Evolutionary conservation across 2,797 vertebrate genomes (phyloP).

Genomic region (Phrynocephalus forsythii): DNA sequence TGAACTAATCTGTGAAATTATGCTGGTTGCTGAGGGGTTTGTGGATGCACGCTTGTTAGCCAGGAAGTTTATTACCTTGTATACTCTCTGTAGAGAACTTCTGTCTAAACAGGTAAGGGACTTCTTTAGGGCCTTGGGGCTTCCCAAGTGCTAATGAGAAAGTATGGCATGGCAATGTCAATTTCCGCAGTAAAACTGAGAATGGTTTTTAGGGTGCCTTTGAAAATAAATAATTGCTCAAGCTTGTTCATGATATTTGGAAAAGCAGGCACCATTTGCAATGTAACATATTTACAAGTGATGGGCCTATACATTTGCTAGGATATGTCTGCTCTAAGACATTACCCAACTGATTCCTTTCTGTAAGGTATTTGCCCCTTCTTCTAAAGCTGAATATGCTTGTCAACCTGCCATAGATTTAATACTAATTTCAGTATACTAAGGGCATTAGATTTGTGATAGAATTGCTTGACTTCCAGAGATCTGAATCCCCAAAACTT

Average conservation of each 20-base stretch:
- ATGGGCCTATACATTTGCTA: not conserved
- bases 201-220: constrained; percentile 19
- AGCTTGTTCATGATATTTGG: not conserved
- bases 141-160: not conserved
- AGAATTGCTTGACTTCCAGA: no score
- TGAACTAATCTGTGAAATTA: constrained; percentile 89
- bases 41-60: constrained; percentile 78
- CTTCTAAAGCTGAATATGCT: not conserved
- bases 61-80: constrained; percentile 85
- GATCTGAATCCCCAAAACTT: no score
- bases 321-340: not conserved
- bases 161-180: not conserved
- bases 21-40: constrained; percentile 88
- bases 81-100: constrained; percentile 84
- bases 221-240: constrained; percentile 8
- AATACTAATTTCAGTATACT: no score
- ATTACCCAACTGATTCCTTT: not conserved
- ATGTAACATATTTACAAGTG: not conserved
- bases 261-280: not conserved
- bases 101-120: constrained; percentile 85
- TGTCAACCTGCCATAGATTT: no score
- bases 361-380: no score
- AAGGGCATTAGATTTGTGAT: no score
- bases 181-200: not conserved
- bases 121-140: not conserved